phyloP scores from a whole-genome alignment of 2,113 vertebrate genomes.

The Bostrychus sinensis region DNA sequence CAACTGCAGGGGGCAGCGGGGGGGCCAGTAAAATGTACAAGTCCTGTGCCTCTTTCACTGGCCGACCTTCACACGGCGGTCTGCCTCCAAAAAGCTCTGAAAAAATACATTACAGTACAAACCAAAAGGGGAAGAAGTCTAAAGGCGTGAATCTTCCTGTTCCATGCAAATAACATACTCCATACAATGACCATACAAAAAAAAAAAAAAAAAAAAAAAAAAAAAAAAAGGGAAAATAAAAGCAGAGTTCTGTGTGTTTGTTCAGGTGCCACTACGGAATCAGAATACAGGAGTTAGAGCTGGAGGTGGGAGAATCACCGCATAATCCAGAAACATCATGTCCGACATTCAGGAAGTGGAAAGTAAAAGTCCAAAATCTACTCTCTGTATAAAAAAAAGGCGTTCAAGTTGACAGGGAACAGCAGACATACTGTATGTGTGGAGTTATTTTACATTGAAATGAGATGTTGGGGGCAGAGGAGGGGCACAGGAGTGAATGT shows the following conservation, averaged over 20 bases:
- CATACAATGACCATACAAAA: conserved; percentile 80
- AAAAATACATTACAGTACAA: conserved; percentile 84
- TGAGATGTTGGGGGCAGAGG: conserved; percentile 60
- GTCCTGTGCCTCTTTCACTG: conserved; percentile 87
- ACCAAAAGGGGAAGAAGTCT: conserved; percentile 84
- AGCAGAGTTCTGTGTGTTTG: conserved; percentile 85
- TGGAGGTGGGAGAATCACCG: conserved; percentile 83
- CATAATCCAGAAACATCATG: conserved; percentile 78
- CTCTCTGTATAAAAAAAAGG: conserved; percentile 84
- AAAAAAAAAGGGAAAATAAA: conserved; percentile 83
- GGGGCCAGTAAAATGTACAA: conserved; percentile 96
- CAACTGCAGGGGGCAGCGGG: conserved; percentile 90
- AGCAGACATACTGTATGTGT: conserved; percentile 56
- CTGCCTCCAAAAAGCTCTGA: conserved; percentile 88
- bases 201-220: no score
- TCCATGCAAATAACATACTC: conserved; percentile 92
- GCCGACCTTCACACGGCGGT: conserved; percentile 91
- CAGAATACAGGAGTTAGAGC: conserved; percentile 86
- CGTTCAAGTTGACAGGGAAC: conserved; percentile 93
- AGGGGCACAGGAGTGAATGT: conserved; percentile 97
- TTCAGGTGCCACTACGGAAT: conserved; percentile 78
- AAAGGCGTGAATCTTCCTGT: conserved; percentile 87
- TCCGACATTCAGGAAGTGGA: conserved; percentile 81
- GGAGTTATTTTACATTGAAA: conserved; percentile 63
- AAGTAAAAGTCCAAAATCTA: conserved; percentile 84